Evolutionary conservation across 2,113 vertebrate genomes (phyloP).

Genomic region (Anser cygnoides): DNA sequence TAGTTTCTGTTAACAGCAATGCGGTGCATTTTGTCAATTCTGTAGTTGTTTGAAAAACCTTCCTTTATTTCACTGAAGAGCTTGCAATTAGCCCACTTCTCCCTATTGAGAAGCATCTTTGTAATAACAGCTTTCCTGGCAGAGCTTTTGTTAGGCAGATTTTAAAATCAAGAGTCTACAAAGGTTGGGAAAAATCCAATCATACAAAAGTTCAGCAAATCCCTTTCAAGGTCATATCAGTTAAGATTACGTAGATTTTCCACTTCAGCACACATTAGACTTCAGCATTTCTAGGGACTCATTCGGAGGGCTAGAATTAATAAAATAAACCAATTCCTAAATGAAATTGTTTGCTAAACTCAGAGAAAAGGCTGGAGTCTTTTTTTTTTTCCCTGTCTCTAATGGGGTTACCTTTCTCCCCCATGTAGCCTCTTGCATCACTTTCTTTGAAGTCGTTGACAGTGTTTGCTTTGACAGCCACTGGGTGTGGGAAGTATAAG

Average conservation of each 20-base stretch:
- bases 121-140: constrained; percentile 81
- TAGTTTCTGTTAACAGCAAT: constrained; percentile 66
- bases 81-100: constrained; percentile 82
- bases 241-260: constrained; percentile 69
- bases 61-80: constrained; percentile 80
- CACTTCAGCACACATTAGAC: constrained; percentile 35
- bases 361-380: constrained; percentile 18
- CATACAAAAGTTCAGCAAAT: constrained; percentile 78
- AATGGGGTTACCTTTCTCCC: constrained; percentile 62
- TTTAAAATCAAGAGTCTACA: constrained; percentile 79
- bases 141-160: constrained; percentile 80
- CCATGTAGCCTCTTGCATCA: constrained; percentile 45
- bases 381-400: background rate
- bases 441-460: constrained; percentile 69
- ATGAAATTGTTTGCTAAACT: constrained; percentile 29
- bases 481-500: constrained; percentile 67
- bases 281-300: constrained; percentile 27
- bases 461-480: constrained; percentile 62
- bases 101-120: constrained; percentile 76
- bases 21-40: constrained; percentile 76
- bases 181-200: constrained; percentile 73
- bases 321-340: constrained; percentile 18
- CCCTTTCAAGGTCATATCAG: constrained; percentile 78
- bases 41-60: constrained; percentile 76
- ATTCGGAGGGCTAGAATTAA: constrained; percentile 26